Percentiles rank a stretch among this genome's conserved stretches.
Conservation (phyloP, 1,140 invertebrate genomes). For the Colletes gigas region DNA sequence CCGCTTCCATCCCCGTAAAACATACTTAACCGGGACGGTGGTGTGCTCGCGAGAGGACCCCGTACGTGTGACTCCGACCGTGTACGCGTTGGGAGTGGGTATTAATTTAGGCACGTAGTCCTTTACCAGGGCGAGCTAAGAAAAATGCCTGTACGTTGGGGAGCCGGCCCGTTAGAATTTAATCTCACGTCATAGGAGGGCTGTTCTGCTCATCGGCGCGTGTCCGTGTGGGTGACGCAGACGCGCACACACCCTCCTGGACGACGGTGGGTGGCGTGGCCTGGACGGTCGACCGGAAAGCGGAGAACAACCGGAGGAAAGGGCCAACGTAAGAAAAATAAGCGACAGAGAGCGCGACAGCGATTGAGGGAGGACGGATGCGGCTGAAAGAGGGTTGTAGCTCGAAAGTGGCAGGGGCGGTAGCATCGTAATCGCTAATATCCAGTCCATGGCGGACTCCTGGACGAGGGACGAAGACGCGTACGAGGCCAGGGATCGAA, state of each 20-base stretch:
- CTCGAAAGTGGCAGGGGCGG: slow-evolving; percentile 12
- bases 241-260: neutral
- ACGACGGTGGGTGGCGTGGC: neutral
- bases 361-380: neutral
- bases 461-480: slow-evolving; percentile 16
- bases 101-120: slow-evolving; percentile 77
- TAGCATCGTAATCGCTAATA: slow-evolving; percentile 57
- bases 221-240: slow-evolving; percentile 53
- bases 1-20: slow-evolving; percentile 46
- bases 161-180: slow-evolving; percentile 75
- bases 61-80: slow-evolving; percentile 1
- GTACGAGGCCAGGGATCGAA: neutral
- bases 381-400: slow-evolving; percentile 35
- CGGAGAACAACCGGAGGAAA: slow-evolving; percentile 46
- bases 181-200: slow-evolving; percentile 74
- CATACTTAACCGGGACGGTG: slow-evolving; percentile 35
- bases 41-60: slow-evolving; percentile 2
- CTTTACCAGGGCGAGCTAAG: slow-evolving; percentile 74
- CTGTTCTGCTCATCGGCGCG: slow-evolving; percentile 47
- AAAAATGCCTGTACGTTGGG: slow-evolving; percentile 74
- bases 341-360: slow-evolving; percentile 42
- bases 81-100: slow-evolving; percentile 60
- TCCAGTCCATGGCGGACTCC: slow-evolving; percentile 48
- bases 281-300: slow-evolving; percentile 43
- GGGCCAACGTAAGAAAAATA: slow-evolving; percentile 68